Evolutionary conservation across 1,140 invertebrate species (phyloP).

Genomic region (Antheraea mylitta): DNA sequence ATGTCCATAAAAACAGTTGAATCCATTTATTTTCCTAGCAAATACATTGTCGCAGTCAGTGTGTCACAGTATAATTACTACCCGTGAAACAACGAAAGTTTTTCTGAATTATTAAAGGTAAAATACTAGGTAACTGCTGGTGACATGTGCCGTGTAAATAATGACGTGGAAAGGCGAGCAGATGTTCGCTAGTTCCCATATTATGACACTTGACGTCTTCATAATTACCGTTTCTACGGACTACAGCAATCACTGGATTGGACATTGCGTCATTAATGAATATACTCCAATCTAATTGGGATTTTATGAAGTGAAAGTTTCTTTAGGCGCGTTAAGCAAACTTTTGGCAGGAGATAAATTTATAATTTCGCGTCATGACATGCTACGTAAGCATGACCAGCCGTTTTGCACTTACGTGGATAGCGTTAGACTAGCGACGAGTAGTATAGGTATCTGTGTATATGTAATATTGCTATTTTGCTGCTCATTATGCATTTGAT

Average conservation of each 20-base stretch:
- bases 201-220: constrained; percentile 4
- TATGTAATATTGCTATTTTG: too few relatives aligned
- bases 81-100: neutral
- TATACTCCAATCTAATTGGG: too few relatives aligned
- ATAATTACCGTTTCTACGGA: neutral
- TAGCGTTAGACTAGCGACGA: too few relatives aligned
- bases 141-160: constrained; percentile 9
- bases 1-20: too few relatives aligned
- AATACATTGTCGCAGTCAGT: neutral
- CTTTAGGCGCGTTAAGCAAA: too few relatives aligned
- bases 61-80: neutral
- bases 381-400: too few relatives aligned
- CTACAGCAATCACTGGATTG: neutral
- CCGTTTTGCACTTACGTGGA: too few relatives aligned
- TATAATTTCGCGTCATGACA: too few relatives aligned
- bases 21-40: neutral
- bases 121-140: neutral
- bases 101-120: neutral
- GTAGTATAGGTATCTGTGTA: too few relatives aligned
- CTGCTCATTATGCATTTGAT: too few relatives aligned
- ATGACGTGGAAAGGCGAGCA: constrained; percentile 10
- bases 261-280: neutral
- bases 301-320: too few relatives aligned
- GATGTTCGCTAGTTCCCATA: constrained; percentile 4
- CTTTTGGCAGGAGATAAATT: too few relatives aligned